These are phyloP conservation scores for Diarsia mendica DNA, from an alignment of 2,888 invertebrate species.

Conservation along the genomic window DNA sequence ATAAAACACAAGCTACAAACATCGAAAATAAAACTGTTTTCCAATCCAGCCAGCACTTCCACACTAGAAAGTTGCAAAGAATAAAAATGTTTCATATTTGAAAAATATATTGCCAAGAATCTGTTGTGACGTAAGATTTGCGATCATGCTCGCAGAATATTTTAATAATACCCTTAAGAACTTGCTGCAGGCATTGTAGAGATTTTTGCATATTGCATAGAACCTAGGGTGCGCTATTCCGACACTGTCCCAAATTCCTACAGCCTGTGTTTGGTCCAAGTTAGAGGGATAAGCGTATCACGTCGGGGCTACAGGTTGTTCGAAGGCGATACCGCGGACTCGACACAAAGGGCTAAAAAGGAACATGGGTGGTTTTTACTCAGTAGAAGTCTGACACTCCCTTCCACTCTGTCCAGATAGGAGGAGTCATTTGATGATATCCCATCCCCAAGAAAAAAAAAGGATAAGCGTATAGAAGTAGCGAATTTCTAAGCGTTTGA, in stretches of 20 bases:
- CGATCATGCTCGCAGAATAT: slow-evolving; percentile 29
- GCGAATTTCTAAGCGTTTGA: background rate
- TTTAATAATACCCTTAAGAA: slow-evolving; percentile 50
- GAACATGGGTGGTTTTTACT: no score
- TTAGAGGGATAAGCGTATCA: background rate
- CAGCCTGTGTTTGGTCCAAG: slow-evolving; percentile 52
- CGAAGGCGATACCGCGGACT: no score
- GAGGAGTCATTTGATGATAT: no score
- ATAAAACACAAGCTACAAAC: background rate
- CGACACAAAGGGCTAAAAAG: no score
- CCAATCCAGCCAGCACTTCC: slow-evolving; percentile 4
- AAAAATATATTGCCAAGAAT: slow-evolving; percentile 19
- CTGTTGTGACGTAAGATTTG: slow-evolving; percentile 1
- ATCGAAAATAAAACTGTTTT: background rate
- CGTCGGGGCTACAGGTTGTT: no score
- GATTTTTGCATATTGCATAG: slow-evolving; percentile 76
- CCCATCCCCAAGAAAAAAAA: no score
- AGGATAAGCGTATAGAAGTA: background rate
- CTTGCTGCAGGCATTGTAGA: slow-evolving; percentile 64
- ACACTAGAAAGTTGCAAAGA: background rate
- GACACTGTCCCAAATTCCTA: slow-evolving; percentile 68
- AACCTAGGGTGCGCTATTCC: slow-evolving; percentile 66
- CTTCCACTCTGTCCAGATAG: no score
- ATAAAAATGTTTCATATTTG: slow-evolving; percentile 5
- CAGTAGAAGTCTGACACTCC: no score